A percentile compares a stretch with the other conserved stretches of the same genome.
phyloP scores from a whole-genome alignment of 2,888 invertebrate species.

The Graphium colonna region DNA sequence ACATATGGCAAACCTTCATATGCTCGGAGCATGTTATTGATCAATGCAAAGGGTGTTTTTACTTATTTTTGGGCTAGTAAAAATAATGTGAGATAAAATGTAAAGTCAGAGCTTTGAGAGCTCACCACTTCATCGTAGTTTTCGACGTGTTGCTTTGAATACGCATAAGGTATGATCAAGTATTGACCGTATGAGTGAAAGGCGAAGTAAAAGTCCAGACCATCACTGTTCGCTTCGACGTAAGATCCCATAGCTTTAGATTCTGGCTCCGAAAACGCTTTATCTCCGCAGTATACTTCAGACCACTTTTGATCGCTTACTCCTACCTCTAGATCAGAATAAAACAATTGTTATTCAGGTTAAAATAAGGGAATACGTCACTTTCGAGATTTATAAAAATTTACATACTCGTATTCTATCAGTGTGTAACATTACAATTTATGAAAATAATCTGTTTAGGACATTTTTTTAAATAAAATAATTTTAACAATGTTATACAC shows the following conservation, averaged over 20 bases:
- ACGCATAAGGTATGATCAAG: conserved; percentile 79
- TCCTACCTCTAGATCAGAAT: conserved; percentile 39
- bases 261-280: conserved; percentile 77
- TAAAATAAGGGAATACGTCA: too few species aligned
- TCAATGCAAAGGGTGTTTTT: too few species aligned
- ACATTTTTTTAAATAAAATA: too few species aligned
- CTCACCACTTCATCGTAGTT: conserved; percentile 65
- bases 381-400: not conserved
- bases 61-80: too few species aligned
- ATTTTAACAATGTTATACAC: too few species aligned
- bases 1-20: too few species aligned
- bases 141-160: conserved; percentile 40
- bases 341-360: not conserved
- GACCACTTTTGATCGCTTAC: conserved; percentile 28
- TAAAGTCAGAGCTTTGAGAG: not conserved
- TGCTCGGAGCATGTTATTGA: too few species aligned
- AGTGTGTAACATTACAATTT: too few species aligned
- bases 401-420: not conserved
- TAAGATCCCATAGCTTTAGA: conserved; percentile 57
- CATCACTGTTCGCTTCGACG: conserved; percentile 42
- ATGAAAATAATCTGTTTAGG: too few species aligned
- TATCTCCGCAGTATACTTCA: conserved; percentile 60
- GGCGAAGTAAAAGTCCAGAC: conserved; percentile 75
- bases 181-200: conserved; percentile 84
- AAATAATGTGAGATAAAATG: not conserved